Base-by-base conservation (phyloP, 2,888 invertebrate species). In the Busseola fusca region DNA sequence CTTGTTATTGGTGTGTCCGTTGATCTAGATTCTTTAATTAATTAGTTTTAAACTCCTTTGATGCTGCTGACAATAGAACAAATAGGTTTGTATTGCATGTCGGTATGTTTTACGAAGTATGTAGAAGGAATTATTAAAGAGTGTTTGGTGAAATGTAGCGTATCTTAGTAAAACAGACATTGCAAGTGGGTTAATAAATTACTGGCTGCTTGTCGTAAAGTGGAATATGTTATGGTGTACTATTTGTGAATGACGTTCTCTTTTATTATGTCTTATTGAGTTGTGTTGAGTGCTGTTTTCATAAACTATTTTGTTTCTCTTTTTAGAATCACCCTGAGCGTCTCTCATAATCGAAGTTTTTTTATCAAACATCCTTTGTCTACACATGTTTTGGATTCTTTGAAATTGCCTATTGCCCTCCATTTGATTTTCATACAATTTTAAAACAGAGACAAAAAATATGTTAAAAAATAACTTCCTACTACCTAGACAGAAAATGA, bases 11-110 rank as follows among this genome's bases (percentile, higher is more conserved):
- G 56, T 54, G 42, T 71, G 81, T 81, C 58, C 73, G 74, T 81
- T 79, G 87, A 78, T 76, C 84, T 81, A 83, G 85, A 85, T 85
- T 82, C 84, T 82, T 83, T 85, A 88, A 88, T 88, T 88, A 85
- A 87, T 87, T 84, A 83, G 73, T 73, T 83, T 80, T 80, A 79
- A 80, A 78, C 79, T 84, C 76, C 85, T 88, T 88, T 88, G 85
- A 87, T 85, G 84, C 73, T 85, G 58, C 76, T 72, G 78, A 75
- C 80, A 79, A 78, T 80, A 71, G 67, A 80, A 81, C 80, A 81
- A 83, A 86, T 78, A 76, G 79, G 62, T 59, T 82, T 66, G 48
- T 78, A 69, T 80, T 81, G 80, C 72, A 81, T 78, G 80, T 81
- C 58, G 73, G 76, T 74, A 75, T 81, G 72, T 69, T 78, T 82